Base-by-base conservation (phyloP, 2,113 vertebrate species). In the Ciconia stormi region DNA sequence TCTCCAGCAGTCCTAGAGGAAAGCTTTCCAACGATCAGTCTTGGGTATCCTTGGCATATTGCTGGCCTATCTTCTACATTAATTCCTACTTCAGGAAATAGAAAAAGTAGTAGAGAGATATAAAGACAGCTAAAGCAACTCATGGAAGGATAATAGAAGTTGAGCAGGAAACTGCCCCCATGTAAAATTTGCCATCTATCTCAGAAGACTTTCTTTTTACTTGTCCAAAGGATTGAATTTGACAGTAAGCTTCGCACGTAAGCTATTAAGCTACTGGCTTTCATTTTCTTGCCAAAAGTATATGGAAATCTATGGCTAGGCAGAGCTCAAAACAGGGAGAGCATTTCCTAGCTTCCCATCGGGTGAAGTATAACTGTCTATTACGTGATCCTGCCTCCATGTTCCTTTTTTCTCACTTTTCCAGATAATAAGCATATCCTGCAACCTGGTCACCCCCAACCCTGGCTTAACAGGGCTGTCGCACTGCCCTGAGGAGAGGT, bases 351-450 rank as follows among this genome's bases (percentile, higher is more conserved):
- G 7, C 76, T 47, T 61, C 47, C 22, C 13, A 1, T 3, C 4
- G 0, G 9, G 27, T 36, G 30, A 23, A 16, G 30, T 19, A 13
- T 5, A 44, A 13, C 50, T 34, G 32, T 9, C 50, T 14, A 1
- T 7, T 3, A 9, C 0, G 1, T 18, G 40, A 71, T 25, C 40
- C 3, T 8, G 1, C 9, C 56, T 29, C 56, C n/a, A 6, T 0
- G 3, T 9, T 16, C 38, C 11, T 8, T 27, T 36, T 32, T 9
- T 9, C 16, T 36, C 16, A 10, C 22, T 82, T 84, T 47, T 27
- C 3, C 7, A 72, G 40, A 2, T 3, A 11, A 46, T 7, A 13
- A n/a, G 18, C 4, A 2, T 3, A 10, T 25, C 9, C 38, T 27
- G 19, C 40, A 49, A 11, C n/a, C 59, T 4, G 10, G 11, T 42